phyloP scores from a whole-genome alignment of 1,140 invertebrate genomes.

The Drosophila novamexicana region DNA sequence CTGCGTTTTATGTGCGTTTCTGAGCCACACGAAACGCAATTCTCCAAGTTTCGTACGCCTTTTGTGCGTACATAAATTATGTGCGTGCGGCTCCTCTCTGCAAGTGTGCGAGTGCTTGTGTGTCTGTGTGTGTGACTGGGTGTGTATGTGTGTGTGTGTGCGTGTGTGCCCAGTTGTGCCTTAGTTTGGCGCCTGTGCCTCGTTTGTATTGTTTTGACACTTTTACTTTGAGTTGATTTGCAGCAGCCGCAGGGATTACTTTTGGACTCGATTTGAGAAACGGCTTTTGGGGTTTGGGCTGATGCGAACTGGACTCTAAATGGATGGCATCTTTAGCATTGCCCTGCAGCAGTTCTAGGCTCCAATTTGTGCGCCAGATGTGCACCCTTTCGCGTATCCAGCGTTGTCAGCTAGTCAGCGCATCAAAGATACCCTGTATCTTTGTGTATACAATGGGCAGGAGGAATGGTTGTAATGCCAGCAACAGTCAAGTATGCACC shows the following conservation, averaged over 20 bases:
- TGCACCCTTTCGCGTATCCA: too few relatives aligned
- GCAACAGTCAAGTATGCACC: too few relatives aligned
- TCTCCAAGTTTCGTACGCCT: slow-evolving; percentile 15
- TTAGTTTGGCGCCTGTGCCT: slow-evolving; percentile 60
- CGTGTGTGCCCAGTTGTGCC: slow-evolving; percentile 5
- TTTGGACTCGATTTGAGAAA: background rate
- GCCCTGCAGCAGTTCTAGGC: too few relatives aligned
- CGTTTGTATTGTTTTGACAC: slow-evolving; percentile 74
- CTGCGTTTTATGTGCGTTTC: slow-evolving; percentile 75
- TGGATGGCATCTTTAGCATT: slow-evolving; percentile 8
- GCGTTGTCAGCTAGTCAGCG: too few relatives aligned
- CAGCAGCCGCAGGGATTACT: slow-evolving; percentile 46
- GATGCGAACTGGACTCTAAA: background rate
- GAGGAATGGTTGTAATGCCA: too few relatives aligned
- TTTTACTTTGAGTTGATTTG: slow-evolving; percentile 77
- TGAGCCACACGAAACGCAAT: background rate
- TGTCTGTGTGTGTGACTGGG: background rate
- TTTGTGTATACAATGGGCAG: too few relatives aligned
- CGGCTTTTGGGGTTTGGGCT: background rate
- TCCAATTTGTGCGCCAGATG: too few relatives aligned
- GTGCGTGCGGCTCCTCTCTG: slow-evolving; percentile 42
- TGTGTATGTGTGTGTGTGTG: background rate
- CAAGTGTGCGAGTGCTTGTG: background rate
- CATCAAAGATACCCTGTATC: too few relatives aligned
- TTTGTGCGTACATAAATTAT: slow-evolving; percentile 76